Base-by-base conservation (phyloP, 1,140 invertebrate genomes). In the Drosophila sp. region DNA sequence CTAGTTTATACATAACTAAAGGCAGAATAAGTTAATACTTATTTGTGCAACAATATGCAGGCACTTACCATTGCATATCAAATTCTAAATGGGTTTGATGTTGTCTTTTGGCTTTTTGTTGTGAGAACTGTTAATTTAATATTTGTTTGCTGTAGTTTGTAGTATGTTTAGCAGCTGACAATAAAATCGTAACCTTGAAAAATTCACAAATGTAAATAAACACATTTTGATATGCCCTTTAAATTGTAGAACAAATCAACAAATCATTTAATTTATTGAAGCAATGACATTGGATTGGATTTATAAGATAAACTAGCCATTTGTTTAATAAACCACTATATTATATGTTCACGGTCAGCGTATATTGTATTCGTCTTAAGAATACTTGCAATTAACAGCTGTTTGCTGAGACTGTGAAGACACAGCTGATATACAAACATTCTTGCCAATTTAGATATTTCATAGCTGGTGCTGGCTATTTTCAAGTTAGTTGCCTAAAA, bases 61-160 rank as follows among this genome's bases (percentile, higher is more conserved):
- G 16, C 50, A 34, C 81, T 71, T 73, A 87, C 83, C 80, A 87
- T 73, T 77, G 80, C 83, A 87, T 73, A 66, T 61, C 64, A 72
- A 73, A 66, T 50, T 50, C 21, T 34, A 1, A 29, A 46, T 11
- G 4, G 62, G 51, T 50, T 48, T 16, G 36, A 25, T 34, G 1
- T 32, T 34, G 1, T 32, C 11, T 57, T 64, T 14, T 36, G 8
- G 45, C 32, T 2, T 54, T 63, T 46, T 53, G 11, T 48, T 51
- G 59, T 40, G 8, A 38, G 36, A 38, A 51, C 72, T 43, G 29
- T 62, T 11, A 41, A 70, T 61, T 73, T 69, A 50, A n/a, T 13
- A 21, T 21, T 21, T 21, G 21, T 21, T 9, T 43, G 21, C 7
- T 21, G 2, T 67, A 9, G 7, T 40, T 7, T 29, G 40, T 53